phyloP scores from a whole-genome alignment of 2,888 invertebrate genomes.

The Dynastes hyllus region DNA sequence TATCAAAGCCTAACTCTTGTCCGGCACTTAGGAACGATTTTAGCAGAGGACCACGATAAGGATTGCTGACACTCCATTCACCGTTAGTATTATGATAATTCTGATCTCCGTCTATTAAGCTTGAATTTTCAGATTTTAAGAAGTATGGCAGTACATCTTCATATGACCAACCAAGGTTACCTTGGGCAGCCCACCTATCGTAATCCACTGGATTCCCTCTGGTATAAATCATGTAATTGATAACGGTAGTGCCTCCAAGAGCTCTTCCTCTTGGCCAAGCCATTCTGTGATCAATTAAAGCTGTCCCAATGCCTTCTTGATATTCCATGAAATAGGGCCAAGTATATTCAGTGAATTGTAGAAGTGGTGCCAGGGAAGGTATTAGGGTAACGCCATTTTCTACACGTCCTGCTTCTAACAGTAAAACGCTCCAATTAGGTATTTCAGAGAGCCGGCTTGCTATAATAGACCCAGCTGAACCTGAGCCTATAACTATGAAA shows the following conservation, averaged over 20 bases:
- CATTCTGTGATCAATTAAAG: conserved; percentile 61
- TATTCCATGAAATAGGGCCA: conserved; percentile 74
- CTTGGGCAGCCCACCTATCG: conserved; percentile 79
- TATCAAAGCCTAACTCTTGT: conserved; percentile 68
- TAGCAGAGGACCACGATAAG: conserved; percentile 71
- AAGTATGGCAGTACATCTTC: conserved; percentile 72
- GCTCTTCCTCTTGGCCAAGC: conserved; percentile 76
- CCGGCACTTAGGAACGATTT: conserved; percentile 68
- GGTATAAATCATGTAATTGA: conserved; percentile 83
- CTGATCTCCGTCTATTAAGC: conserved; percentile 65
- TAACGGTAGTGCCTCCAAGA: conserved; percentile 76
- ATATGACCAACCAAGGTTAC: conserved; percentile 83
- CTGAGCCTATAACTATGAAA: conserved; percentile 72
- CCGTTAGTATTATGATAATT: conserved; percentile 77
- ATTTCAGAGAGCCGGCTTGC: conserved; percentile 72
- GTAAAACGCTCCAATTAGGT: conserved; percentile 64
- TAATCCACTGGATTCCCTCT: conserved; percentile 82
- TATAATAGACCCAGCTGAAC: conserved; percentile 72
- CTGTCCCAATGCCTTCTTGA: conserved; percentile 46
- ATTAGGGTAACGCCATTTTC: conserved; percentile 70
- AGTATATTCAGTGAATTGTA: conserved; percentile 73
- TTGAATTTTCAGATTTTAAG: conserved; percentile 69
- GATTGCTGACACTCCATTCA: conserved; percentile 76
- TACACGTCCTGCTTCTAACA: conserved; percentile 63
- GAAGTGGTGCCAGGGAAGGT: conserved; percentile 71